phyloP scores from a whole-genome alignment of 2,797 vertebrate species.

The Cynopterus sphinx region DNA sequence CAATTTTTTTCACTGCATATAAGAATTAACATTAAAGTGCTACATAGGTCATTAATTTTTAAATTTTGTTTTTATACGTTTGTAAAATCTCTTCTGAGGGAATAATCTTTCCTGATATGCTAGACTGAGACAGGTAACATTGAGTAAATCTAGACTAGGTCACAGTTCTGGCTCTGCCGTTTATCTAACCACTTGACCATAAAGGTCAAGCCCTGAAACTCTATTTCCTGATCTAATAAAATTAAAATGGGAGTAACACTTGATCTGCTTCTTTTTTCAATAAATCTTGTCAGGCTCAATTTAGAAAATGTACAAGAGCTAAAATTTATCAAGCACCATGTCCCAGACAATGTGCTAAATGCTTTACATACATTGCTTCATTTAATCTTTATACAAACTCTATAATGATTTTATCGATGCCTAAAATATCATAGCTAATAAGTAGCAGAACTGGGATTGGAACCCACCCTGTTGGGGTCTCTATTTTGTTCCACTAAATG shows the following conservation, averaged over 20 bases:
- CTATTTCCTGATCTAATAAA: background rate
- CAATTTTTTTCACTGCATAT: background rate
- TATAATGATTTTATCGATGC: constrained; percentile 1
- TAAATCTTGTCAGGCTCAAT: background rate
- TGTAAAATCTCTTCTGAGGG: background rate
- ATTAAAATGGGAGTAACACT: background rate
- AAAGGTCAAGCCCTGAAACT: background rate
- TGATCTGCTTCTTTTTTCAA: background rate
- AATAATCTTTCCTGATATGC: background rate
- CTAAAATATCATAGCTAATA: background rate
- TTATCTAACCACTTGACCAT: background rate
- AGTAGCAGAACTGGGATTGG: background rate
- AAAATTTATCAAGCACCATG: background rate
- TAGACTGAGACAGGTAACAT: background rate
- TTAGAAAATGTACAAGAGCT: background rate
- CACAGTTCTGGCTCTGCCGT: background rate
- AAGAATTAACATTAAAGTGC: background rate
- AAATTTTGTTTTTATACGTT: background rate
- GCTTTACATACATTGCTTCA: background rate
- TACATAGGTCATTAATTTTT: background rate
- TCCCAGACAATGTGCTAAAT: background rate
- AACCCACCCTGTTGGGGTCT: background rate
- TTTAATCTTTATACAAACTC: background rate
- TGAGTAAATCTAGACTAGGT: background rate
- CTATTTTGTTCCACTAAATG: background rate